These are phyloP conservation scores for Amblyopsis hoosieri DNA, from an alignment of 2,797 vertebrate species.

Conservation along the genomic window DNA sequence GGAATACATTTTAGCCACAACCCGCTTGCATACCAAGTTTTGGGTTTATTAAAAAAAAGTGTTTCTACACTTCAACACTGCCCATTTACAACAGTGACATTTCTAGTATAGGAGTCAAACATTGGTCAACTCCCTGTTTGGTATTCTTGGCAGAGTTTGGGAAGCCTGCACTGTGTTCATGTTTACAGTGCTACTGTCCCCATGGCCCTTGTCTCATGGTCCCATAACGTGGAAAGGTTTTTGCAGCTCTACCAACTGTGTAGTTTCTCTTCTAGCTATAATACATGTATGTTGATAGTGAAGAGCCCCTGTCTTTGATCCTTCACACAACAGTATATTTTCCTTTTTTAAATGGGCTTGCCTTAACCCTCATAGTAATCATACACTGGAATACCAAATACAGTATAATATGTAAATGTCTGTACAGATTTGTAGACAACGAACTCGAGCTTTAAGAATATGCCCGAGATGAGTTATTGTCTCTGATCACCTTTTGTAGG, in stretches of 20 bases:
- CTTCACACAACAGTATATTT: conserved; percentile 6
- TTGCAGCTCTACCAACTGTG: neutral
- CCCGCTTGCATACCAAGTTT: conserved; percentile 8
- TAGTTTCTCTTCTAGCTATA: conserved; percentile 2
- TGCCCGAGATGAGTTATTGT: conserved; percentile 8
- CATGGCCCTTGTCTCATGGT: conserved; percentile 30
- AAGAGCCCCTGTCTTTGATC: conserved; percentile 35
- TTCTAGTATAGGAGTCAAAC: conserved; percentile 47
- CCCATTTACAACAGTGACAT: conserved; percentile 15
- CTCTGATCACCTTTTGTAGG: conserved; percentile 12
- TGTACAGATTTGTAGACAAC: neutral
- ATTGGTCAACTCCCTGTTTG: conserved; percentile 48
- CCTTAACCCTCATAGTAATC: too few species aligned
- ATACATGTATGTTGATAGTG: conserved; percentile 26
- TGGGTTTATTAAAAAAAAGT: conserved; percentile 1
- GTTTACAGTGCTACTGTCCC: conserved; percentile 38
- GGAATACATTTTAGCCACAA: neutral
- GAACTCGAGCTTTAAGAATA: conserved; percentile 6
- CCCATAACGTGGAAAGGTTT: conserved; percentile 51
- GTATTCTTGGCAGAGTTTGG: conserved; percentile 48
- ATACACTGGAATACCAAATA: neutral
- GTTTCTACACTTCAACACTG: conserved; percentile 1
- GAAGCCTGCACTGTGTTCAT: conserved; percentile 29
- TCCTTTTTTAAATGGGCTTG: conserved; percentile 10
- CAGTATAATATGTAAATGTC: conserved; percentile 4